phyloP scores from a whole-genome alignment of 2,797 vertebrate genomes.

The Potorous gilbertii region DNA sequence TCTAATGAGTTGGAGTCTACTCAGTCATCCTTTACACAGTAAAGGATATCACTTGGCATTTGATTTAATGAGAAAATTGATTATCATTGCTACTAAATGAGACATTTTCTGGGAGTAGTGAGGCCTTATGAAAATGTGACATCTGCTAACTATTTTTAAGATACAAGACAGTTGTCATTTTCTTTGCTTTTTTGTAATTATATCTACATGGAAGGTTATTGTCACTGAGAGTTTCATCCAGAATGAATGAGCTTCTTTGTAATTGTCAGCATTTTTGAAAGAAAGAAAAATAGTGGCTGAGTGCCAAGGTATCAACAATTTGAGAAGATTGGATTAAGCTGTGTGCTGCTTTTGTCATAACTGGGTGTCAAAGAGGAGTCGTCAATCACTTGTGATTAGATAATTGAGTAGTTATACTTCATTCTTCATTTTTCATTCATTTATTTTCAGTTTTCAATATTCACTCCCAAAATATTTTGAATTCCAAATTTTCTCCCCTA shows the following conservation, averaged over 20 bases:
- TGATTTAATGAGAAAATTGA: neutral
- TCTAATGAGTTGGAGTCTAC: no score
- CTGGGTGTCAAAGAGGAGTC: neutral
- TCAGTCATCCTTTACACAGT: no score
- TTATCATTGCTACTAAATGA: neutral
- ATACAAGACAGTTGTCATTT: neutral
- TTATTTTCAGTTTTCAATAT: no score
- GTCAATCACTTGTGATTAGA: neutral
- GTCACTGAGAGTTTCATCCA: neutral
- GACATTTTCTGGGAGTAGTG: neutral
- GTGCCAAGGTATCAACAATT: neutral
- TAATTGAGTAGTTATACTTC: neutral
- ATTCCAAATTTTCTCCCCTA: no score
- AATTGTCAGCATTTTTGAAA: slow-evolving; percentile 1
- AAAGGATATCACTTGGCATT: neutral
- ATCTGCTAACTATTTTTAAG: neutral
- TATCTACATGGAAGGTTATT: neutral
- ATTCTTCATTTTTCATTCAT: neutral
- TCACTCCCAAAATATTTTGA: no score
- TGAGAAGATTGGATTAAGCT: slow-evolving; percentile 39
- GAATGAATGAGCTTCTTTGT: neutral
- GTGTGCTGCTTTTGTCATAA: neutral
- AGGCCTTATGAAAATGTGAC: neutral
- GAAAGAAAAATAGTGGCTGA: neutral
- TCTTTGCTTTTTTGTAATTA: neutral